A percentile compares a stretch with the other conserved stretches of the same genome.
phyloP scores from a whole-genome alignment of 1,140 invertebrate species.

The Hesperophylax magnus region DNA sequence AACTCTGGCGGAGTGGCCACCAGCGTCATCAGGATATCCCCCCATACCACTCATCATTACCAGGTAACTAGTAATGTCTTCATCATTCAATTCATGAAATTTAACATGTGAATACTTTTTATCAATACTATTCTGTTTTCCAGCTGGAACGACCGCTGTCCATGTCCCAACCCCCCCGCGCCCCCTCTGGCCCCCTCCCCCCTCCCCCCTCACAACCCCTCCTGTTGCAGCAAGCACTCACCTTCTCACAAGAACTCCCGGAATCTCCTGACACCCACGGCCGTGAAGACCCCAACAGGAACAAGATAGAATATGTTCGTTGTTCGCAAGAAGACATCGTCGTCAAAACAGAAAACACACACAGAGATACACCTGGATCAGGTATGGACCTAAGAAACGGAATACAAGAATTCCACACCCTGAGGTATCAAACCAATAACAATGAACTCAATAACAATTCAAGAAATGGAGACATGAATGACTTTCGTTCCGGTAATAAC shows the following conservation, averaged over 20 bases:
- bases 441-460: constrained; percentile 48
- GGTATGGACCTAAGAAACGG: constrained; percentile 56
- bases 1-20: constrained; percentile 70
- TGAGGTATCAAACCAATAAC: constrained; percentile 44
- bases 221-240: constrained; percentile 49
- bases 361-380: constrained; percentile 36
- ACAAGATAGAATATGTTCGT: constrained; percentile 44
- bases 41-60: constrained; percentile 62
- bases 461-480: constrained; percentile 51
- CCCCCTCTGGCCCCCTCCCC: constrained; percentile 26
- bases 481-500: constrained; percentile 41
- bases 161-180: constrained; percentile 42
- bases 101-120: too few species aligned
- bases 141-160: constrained; percentile 49
- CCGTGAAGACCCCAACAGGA: constrained; percentile 36
- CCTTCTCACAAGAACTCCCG: constrained; percentile 30
- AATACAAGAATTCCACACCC: constrained; percentile 47
- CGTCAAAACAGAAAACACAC: constrained; percentile 35
- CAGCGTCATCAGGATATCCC: constrained; percentile 87
- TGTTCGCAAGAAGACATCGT: constrained; percentile 41
- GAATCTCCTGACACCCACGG: constrained; percentile 37
- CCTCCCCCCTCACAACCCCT: constrained; percentile 37
- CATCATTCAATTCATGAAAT: background rate
- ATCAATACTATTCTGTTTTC: background rate
- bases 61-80: constrained; percentile 61